Conservation (phyloP, 2,888 invertebrate genomes). For the Lasioglossum morio region DNA sequence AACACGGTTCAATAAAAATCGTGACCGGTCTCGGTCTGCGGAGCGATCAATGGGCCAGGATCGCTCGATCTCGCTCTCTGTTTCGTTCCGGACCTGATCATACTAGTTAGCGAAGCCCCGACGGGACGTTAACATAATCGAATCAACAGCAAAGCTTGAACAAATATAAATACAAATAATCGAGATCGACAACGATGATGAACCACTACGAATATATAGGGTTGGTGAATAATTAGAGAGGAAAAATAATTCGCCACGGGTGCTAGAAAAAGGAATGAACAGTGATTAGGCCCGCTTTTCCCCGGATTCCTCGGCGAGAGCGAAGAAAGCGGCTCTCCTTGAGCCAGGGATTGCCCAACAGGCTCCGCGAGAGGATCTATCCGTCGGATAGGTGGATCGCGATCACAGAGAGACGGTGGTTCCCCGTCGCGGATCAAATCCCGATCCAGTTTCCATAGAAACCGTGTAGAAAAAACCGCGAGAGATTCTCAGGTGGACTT, state of each 20-base stretch:
- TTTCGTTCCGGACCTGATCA: conserved; percentile 3
- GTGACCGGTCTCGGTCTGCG: conserved; percentile 26
- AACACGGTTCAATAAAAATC: neutral
- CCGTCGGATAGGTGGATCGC: neutral
- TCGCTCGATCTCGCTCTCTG: conserved; percentile 15
- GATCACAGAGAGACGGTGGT: neutral
- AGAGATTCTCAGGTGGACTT: conserved; percentile 3
- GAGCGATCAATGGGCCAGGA: conserved; percentile 24
- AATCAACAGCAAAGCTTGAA: neutral
- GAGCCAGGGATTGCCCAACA: neutral
- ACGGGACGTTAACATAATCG: neutral
- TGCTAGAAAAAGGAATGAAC: neutral
- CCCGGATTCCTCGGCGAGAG: neutral
- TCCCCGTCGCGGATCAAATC: neutral
- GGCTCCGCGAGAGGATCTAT: neutral
- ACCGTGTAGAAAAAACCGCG: conserved; percentile 6
- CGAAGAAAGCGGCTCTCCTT: conserved; percentile 13
- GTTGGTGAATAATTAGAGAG: neutral
- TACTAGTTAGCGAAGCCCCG: neutral
- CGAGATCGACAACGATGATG: no score
- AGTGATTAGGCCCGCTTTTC: neutral
- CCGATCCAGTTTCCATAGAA: conserved; percentile 10
- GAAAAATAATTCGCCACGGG: neutral
- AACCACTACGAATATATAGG: no score
- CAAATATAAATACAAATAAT: neutral